Conservation (phyloP, 2,888 invertebrate genomes). For the Campoplex nolae region DNA sequence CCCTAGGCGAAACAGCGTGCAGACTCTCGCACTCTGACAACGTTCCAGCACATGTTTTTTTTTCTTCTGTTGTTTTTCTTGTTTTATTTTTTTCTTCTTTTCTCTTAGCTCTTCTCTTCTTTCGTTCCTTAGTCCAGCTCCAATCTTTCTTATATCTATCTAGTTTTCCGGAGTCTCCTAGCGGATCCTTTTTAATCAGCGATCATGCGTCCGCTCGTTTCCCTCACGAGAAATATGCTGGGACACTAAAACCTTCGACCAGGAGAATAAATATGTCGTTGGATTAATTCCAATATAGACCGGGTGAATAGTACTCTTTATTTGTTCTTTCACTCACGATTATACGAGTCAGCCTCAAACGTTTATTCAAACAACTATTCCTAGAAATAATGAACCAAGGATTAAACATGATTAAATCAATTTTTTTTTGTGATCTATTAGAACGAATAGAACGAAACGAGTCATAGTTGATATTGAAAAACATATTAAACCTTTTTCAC, state of each 20-base stretch:
- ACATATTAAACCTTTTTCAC: no score
- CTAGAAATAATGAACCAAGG: neutral
- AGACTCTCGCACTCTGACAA: slow-evolving; percentile 33
- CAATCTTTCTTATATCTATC: slow-evolving; percentile 28
- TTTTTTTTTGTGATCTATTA: neutral
- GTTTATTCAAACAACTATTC: neutral
- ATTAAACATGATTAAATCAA: neutral
- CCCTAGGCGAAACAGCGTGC: slow-evolving; percentile 25
- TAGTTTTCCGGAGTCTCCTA: slow-evolving; percentile 37
- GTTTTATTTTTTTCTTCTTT: neutral
- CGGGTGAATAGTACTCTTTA: slow-evolving; percentile 11
- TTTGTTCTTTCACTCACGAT: slow-evolving; percentile 33
- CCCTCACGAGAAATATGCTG: slow-evolving; percentile 42
- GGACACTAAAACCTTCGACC: slow-evolving; percentile 58
- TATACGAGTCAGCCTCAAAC: neutral
- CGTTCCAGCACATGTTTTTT: slow-evolving; percentile 44
- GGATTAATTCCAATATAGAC: slow-evolving; percentile 63
- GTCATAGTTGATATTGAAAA: no score
- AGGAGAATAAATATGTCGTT: slow-evolving; percentile 67
- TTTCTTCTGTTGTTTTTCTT: slow-evolving; percentile 26
- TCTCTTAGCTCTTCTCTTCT: slow-evolving; percentile 19
- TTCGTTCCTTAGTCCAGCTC: slow-evolving; percentile 21
- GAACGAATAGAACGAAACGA: no score
- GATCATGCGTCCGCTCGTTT: slow-evolving; percentile 66
- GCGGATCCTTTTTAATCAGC: slow-evolving; percentile 71